Evolutionary conservation across 2,113 vertebrate species (phyloP), one percentile per base, ranked within the genome.

Genomic region (Axis porcinus): DNA sequence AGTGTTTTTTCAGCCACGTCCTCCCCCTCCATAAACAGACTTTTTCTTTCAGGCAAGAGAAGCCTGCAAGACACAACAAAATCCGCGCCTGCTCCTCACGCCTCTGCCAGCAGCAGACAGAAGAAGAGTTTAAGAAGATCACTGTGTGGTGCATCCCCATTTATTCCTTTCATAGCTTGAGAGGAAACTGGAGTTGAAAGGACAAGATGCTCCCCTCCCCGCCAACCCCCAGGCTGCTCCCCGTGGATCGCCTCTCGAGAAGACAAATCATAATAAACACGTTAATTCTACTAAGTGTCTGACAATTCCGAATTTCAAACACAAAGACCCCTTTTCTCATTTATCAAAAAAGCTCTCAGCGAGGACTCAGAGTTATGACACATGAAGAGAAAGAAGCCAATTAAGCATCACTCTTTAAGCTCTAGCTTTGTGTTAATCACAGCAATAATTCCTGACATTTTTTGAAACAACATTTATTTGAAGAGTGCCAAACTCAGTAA

Each of bases 1-100:
- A 99, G 98, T 97, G 98, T 98, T 99, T 99, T 99, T 99, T 99
- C 99, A 99, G 99, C 98, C 99, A 99, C 76, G 97, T 99, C 99
- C 99, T 99, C 98, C 98, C 96, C 97, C 98, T 97, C 96, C 98
- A 98, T 98, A 99, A 99, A 99, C 98, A 99, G 98, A 98, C 17
- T 81, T 95, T 52, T 82, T 54, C 33, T 55, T 98, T 98, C 98
- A 91, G 86, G 98, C 96, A 94, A 98, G 98, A 98, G 94, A 98
- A 98, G 91, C 95, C 91, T 88, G 89, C 95, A 97, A 98, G 97
- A 97, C 94, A 98, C 96, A 97, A 97, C 96, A 98, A 96, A 97
- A 96, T 84, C 67, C 81, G 13, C 16, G 95, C 64, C 47, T 64
- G 97, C 85, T 97, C 97, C 94, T 95, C 93, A 96, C 28, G 81